A percentile compares a stretch with the other conserved stretches of the same genome.
These are phyloP conservation scores for Rhingia rostrata DNA, from an alignment of 2,888 invertebrate species.

Conservation along the genomic window DNA sequence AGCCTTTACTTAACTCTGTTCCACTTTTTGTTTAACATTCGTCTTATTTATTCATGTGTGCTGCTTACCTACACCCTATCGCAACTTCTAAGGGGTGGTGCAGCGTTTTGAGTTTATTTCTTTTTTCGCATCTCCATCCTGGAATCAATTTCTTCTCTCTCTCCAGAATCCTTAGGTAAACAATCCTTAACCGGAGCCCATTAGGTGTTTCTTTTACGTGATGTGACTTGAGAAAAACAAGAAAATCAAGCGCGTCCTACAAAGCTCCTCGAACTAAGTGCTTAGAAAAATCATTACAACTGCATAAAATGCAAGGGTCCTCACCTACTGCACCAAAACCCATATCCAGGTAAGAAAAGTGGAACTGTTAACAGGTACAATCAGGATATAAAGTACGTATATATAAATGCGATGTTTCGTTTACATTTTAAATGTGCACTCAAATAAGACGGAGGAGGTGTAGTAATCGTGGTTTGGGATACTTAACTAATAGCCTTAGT, in stretches of 20 bases:
- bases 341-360: not conserved
- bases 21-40: constrained; percentile 7
- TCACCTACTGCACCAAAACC: constrained; percentile 5
- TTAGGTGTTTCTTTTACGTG: constrained; percentile 47
- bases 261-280: not conserved
- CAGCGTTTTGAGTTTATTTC: not conserved
- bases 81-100: not conserved
- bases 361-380: not conserved
- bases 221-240: constrained; percentile 22
- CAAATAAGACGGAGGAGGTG: no score
- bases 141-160: constrained; percentile 37
- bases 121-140: not conserved
- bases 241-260: no score
- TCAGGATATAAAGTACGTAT: not conserved
- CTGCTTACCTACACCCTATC: constrained; percentile 1
- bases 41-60: constrained; percentile 8
- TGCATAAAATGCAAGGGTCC: not conserved
- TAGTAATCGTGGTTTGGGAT: no score
- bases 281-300: not conserved
- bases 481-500: no score
- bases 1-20: not conserved
- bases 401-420: no score
- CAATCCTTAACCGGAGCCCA: constrained; percentile 40
- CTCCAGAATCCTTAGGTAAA: not conserved
- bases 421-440: no score